Conservation (phyloP, 1,140 invertebrate species). For the Aphis craccivora region DNA sequence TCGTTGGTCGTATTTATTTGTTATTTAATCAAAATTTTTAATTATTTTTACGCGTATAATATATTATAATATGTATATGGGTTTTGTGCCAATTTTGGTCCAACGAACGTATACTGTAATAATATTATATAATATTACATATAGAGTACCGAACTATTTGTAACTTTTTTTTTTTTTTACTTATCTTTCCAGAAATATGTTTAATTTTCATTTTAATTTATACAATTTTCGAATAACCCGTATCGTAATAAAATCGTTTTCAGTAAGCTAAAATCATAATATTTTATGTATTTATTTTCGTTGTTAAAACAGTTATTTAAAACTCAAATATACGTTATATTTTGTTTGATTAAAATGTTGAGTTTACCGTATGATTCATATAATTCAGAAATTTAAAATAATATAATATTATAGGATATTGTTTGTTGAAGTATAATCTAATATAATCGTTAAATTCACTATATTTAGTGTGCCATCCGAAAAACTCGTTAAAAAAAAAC, state of each 20-base stretch:
- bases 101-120: not conserved
- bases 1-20: not conserved
- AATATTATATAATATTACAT: not conserved
- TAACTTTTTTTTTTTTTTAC: not conserved
- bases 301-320: not conserved
- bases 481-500: not conserved
- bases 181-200: not conserved
- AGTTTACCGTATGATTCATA: not conserved
- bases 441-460: not conserved
- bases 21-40: conserved; percentile 39
- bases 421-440: not conserved
- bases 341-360: not conserved
- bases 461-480: not conserved
- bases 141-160: not conserved
- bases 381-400: not conserved
- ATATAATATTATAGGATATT: conserved; percentile 1
- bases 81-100: not conserved
- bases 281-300: not conserved
- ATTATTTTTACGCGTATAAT: conserved; percentile 13
- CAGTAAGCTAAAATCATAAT: not conserved
- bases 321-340: not conserved
- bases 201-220: not conserved
- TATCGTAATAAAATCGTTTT: not conserved
- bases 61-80: not conserved
- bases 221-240: not conserved